Base-by-base conservation (phyloP, 2,888 invertebrate species). In the Carabus problematicus region DNA sequence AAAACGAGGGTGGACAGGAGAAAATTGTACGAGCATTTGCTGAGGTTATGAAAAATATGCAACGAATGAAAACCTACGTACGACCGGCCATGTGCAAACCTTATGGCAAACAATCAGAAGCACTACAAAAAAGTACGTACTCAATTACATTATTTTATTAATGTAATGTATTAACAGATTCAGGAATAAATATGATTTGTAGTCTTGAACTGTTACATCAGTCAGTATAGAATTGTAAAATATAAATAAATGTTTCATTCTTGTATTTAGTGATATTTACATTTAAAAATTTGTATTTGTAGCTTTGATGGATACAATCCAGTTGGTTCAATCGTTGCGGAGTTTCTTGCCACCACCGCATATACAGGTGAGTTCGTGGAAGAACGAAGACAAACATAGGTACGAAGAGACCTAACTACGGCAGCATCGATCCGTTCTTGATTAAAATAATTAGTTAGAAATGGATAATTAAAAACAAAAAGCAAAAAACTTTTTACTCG, bases 31-130 rank as follows among this genome's bases (percentile, higher is more conserved):
- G 93, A 71, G 92, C 93, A 14, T 94, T 94, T 82, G 89, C 91
- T 0, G 93, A 94, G 82, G 88, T 94, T 56, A 93, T 94, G 88
- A 91, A 93, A 77, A 94, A 94, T 82, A 90, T 94, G 89, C 90
- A 91, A 75, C 88, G 93, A 77, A 94, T 94, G 92, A 92, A 94
- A 80, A 91, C 92, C 59, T 94, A 93, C 78, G 93, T 94, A 75
- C 86, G 93, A 69, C 94, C 93, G 71, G 90, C 94, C 70, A 94
- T 94, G 94, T 94, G 93, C 81, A 94, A 94, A 82, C 94, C 94
- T 18, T 94, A 94, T 81, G 94, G 94, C 73, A 94, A 94, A 81
- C 94, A 94, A 82, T 93, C 93, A 72, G 94, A 94, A 83, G 91
- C 93, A 78, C 84, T 94, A 75, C 93, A 94, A 82, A 94, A 94